A percentile compares a stretch with the other conserved stretches of the same genome.
phyloP scores from a whole-genome alignment of 2,113 vertebrate genomes.

The Varanus komodoensis region DNA sequence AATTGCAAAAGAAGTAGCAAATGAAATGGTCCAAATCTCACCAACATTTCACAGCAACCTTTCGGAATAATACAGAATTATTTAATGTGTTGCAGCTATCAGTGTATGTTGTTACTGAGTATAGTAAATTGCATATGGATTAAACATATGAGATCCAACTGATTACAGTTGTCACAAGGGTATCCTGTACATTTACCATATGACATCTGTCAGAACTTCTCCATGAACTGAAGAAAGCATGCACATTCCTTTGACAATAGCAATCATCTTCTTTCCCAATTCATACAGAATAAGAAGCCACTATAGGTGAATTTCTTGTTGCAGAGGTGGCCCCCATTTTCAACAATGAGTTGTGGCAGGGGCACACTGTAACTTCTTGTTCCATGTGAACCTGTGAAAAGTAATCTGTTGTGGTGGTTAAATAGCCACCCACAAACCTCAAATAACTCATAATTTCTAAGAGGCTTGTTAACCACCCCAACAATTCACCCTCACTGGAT shows the following conservation, averaged over 20 bases:
- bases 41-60: conserved; percentile 18
- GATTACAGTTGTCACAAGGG: neutral
- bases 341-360: no score
- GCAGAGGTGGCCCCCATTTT: no score
- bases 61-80: neutral
- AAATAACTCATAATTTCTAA: no score
- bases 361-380: neutral
- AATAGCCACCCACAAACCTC: no score
- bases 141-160: neutral
- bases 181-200: neutral
- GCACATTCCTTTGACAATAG: neutral
- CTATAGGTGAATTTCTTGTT: no score
- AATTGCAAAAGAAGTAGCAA: conserved; percentile 19
- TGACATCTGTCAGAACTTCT: neutral
- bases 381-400: no score
- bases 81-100: neutral
- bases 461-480: no score
- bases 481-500: no score
- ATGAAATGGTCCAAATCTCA: conserved; percentile 33
- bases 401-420: no score
- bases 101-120: neutral
- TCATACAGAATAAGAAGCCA: no score
- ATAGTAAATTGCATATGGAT: neutral
- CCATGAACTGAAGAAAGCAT: neutral
- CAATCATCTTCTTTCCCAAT: neutral